Conservation (phyloP, 2,888 invertebrate species). For the Drosophila bunnanda region DNA sequence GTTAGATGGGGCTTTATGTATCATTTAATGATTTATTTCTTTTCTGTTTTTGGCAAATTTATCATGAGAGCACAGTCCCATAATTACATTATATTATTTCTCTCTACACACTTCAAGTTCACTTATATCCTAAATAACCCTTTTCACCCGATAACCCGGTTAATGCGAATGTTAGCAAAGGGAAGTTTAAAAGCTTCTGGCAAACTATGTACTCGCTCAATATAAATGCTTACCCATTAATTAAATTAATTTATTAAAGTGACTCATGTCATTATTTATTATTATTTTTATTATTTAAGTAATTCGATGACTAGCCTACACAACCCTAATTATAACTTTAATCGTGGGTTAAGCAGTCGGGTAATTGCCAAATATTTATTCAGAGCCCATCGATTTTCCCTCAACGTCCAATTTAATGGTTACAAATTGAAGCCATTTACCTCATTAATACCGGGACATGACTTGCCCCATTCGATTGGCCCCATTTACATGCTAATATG, state of each 20-base stretch:
- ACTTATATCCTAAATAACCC: neutral
- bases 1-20: too few relatives aligned
- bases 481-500: conserved; percentile 25
- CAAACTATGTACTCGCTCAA: too few relatives aligned
- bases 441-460: conserved; percentile 36
- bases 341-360: conserved; percentile 18
- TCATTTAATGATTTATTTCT: too few relatives aligned
- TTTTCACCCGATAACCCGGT: neutral
- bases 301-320: neutral
- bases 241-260: neutral
- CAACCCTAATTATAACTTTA: conserved; percentile 6
- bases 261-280: neutral
- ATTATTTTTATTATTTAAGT: neutral
- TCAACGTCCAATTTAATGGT: conserved; percentile 17
- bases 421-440: conserved; percentile 32
- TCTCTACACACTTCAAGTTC: neutral
- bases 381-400: conserved; percentile 35
- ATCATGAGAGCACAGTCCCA: too few relatives aligned
- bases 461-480: conserved; percentile 21
- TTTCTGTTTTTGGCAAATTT: too few relatives aligned
- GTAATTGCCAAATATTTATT: conserved; percentile 37
- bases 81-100: neutral
- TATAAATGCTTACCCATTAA: too few relatives aligned
- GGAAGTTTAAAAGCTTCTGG: neutral
- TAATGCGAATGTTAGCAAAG: neutral